These are phyloP conservation scores for Aythya baeri DNA, from an alignment of 2,113 vertebrate genomes.

Conservation along the genomic window DNA sequence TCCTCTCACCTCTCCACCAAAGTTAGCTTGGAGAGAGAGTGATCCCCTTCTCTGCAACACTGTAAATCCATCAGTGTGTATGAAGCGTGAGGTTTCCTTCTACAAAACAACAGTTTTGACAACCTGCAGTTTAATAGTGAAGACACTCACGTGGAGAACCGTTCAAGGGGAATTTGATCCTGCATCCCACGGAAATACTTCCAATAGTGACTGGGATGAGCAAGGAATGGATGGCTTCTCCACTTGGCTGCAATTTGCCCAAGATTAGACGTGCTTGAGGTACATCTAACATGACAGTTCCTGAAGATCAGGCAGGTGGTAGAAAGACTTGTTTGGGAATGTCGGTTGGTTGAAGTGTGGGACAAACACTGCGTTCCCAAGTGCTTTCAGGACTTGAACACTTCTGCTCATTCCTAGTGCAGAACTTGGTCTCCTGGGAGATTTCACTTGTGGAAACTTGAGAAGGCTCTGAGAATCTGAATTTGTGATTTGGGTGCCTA, in stretches of 20 bases:
- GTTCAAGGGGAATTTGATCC: neutral
- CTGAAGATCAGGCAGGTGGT: neutral
- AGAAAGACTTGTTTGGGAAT: neutral
- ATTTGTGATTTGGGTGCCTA: neutral
- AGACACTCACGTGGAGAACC: neutral
- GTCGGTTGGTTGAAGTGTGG: neutral
- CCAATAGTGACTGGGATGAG: neutral
- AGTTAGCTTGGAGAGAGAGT: neutral
- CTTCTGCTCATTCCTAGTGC: neutral
- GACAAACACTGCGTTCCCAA: neutral
- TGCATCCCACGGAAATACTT: neutral
- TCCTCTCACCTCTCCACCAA: neutral
- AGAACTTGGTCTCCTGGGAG: neutral
- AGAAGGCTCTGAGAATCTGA: neutral
- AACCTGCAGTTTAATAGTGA: neutral
- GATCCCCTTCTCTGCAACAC: neutral
- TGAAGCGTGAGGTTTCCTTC: neutral
- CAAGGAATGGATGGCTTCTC: neutral
- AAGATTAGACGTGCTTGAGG: accelerated
- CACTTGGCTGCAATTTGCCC: neutral
- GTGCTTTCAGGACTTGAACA: neutral
- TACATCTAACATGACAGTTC: accelerated
- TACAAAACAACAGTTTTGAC: neutral
- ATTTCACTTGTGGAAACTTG: neutral
- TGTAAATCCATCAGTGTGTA: accelerated